Base-by-base conservation (phyloP, 2,888 invertebrate genomes). In the Melipona beecheii region DNA sequence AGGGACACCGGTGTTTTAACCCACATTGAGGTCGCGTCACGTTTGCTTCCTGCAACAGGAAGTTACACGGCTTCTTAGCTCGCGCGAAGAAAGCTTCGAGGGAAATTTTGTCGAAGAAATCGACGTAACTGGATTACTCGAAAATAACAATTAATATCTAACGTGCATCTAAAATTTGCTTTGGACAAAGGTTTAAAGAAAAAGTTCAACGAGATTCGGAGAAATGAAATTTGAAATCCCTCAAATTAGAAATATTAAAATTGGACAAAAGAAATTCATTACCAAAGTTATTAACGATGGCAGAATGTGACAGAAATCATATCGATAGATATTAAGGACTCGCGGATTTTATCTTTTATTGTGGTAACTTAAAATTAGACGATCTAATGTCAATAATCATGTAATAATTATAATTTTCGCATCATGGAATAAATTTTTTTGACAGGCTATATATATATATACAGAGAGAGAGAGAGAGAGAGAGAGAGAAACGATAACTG, bases 31-130 rank as follows among this genome's bases (percentile, higher is more conserved):
- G 75, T 76, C 84, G 75, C 43, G 66, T 76, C 75, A 84, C 73
- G 84, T 85, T 87, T 86, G 85, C 84, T 85, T 89, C 78, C 85
- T 85, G 86, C 75, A 70, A 49, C 72, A 64, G 78, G 69, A 82
- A 81, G 50, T 64, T 75, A 68, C 84, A 87, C 65, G 87, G 86
- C 76, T 87, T 87, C 87, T 64, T 75, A 43, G 75, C 58, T 70
- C 27, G 21, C 66, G 15, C n/a, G 54, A 56, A 69, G 65, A 50
- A 72, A 72, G 19, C 31, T 43, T 56, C 5, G 17, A 24, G 31
- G 31, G 4, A 36, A 71, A 71, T 19, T 56, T 27, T 19, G 17
- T 2, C 17, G 17, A 17, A 58, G 36, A 13, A 54, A n/a, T 54
- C 19, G 13, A 49, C 50, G 27, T 17, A 72, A 17, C 4, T 13